Conservation (phyloP, 2,113 vertebrate species). For the Spheniscus mendiculus region DNA sequence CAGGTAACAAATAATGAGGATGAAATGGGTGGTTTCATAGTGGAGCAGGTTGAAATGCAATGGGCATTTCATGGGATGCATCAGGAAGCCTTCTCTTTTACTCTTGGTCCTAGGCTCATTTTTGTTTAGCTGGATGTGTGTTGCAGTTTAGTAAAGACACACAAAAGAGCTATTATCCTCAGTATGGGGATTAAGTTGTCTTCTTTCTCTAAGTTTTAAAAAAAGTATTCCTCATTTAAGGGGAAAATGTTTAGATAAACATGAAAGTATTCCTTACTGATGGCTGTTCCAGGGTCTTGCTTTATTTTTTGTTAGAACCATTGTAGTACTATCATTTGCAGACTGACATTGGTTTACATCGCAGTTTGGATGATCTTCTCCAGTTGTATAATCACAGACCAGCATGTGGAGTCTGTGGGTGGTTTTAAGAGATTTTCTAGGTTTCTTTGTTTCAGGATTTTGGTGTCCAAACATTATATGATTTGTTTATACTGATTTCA, state of each 20-base stretch:
- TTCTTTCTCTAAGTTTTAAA: not conserved
- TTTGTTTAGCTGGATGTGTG: not conserved
- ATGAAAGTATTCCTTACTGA: not conserved
- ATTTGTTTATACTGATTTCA: constrained; percentile 62
- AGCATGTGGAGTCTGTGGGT: constrained; percentile 36
- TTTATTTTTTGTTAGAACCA: constrained; percentile 20
- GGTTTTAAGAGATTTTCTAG: constrained; percentile 43
- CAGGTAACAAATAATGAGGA: not conserved
- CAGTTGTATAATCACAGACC: constrained; percentile 62
- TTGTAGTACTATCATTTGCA: not conserved
- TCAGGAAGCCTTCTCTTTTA: not conserved
- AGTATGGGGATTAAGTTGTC: not conserved
- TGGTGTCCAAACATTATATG: constrained; percentile 50
- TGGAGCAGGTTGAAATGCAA: not conserved
- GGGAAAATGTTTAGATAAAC: not conserved
- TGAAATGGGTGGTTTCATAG: not conserved
- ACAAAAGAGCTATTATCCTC: not conserved
- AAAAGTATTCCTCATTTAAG: not conserved
- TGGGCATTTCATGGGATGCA: not conserved
- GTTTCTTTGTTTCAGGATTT: constrained; percentile 53
- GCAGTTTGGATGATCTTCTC: constrained; percentile 57
- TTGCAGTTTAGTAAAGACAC: not conserved
- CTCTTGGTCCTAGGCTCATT: not conserved
- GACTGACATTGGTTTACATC: constrained; percentile 51
- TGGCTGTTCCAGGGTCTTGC: not conserved